A percentile compares a stretch with the other conserved stretches of the same genome.
These are phyloP conservation scores for Macropodus opercularis DNA, from an alignment of 2,797 vertebrate genomes.

Conservation along the genomic window DNA sequence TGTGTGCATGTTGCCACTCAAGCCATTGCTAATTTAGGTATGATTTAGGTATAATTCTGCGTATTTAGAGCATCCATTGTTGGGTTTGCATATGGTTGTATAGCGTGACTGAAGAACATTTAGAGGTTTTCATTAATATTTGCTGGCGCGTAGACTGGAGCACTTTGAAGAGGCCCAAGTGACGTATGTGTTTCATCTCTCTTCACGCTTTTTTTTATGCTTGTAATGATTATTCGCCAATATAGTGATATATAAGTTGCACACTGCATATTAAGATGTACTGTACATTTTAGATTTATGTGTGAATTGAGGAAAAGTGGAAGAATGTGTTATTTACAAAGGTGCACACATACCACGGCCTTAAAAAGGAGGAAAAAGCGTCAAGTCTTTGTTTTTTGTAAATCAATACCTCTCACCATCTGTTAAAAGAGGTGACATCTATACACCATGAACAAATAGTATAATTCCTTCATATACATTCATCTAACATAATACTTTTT, in stretches of 20 bases:
- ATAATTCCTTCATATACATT: background rate
- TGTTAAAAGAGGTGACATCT: background rate
- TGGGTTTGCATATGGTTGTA: background rate
- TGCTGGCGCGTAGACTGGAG: background rate
- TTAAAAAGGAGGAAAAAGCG: conserved; percentile 20
- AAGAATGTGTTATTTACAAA: conserved; percentile 29
- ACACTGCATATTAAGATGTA: conserved; percentile 16
- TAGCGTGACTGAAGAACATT: background rate
- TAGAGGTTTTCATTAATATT: conserved; percentile 7
- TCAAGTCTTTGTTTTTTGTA: conserved; percentile 3
- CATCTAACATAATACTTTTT: background rate
- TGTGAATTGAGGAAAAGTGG: conserved; percentile 28
- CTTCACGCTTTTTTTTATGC: background rate
- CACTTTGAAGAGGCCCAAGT: conserved; percentile 1
- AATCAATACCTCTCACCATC: conserved; percentile 34
- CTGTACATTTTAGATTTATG: background rate
- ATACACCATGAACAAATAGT: conserved; percentile 15
- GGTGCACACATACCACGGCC: conserved; percentile 29
- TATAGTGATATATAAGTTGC: background rate
- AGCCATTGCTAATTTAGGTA: background rate
- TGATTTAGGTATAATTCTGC: background rate
- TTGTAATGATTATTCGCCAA: background rate
- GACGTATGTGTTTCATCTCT: background rate
- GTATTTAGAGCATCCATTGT: background rate
- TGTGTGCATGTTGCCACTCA: conserved; percentile 24